Base-by-base conservation (phyloP, 2,797 vertebrate genomes). In the Garrulus glandarius region DNA sequence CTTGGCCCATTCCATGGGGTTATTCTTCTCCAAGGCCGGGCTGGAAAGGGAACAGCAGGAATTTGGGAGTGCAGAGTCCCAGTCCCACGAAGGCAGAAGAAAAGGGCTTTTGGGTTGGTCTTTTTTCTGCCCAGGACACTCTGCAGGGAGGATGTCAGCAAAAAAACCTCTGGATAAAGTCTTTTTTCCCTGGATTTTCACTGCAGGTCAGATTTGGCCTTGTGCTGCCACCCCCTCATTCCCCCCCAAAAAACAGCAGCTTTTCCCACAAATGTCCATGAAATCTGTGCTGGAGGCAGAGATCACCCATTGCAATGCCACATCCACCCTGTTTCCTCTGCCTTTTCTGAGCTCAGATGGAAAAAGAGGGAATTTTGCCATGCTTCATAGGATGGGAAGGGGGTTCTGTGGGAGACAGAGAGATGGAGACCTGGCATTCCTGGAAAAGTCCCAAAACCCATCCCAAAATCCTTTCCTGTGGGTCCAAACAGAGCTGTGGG, bases 1-100 rank as follows among this genome's bases (percentile, higher is more conserved):
- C 84, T 94, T 81, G 95, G 91, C 89, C 95, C 77, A 76, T 92
- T 92, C 95, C 21, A 3, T 30, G 86, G 80, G 68, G 78, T 91
- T 63, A 10, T 76, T 72, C 91, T 94, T 91, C 84, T 74, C 95
- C 61, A 79, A 68, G 41, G 47, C 52, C 19, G 32, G 56, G 60
- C 86, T 91, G 87, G 69, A 67, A 91, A 80, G 50, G 37, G 68
- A 95, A 13, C 2, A 6, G 84, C 36, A 71, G 64, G 70, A 57
- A 81, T 74, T 93, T 78, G 55, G 70, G 46, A 47, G 6, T 34
- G 37, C 20, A n/a, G 57, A 87, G 41, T 22, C 78, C 43, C 78
- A 71, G 46, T 16, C 12, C 70, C 11, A 2, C 0, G 1, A 37
- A 92, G 12, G 29, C 7, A 9, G 11, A 70, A 55, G 3, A 41